A percentile compares a stretch with the other conserved stretches of the same genome.
Evolutionary conservation across 2,113 vertebrate genomes (phyloP).

Genomic region (Alaudala cheleensis): DNA sequence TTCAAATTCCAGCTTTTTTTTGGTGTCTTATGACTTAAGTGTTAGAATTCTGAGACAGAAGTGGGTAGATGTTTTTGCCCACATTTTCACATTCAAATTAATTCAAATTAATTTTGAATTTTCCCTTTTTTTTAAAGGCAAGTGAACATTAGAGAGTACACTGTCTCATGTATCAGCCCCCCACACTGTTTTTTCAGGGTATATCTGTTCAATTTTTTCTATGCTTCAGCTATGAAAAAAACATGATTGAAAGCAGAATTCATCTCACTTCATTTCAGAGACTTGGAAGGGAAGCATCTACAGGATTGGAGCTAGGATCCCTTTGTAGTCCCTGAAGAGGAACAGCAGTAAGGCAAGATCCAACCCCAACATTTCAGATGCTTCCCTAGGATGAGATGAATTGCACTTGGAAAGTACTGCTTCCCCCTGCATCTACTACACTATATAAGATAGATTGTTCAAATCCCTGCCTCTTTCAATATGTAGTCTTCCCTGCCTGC

Average conservation of each 20-base stretch:
- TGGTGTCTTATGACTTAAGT: not conserved
- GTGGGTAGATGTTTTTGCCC: slow-evolving; percentile 16
- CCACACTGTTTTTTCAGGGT: not conserved
- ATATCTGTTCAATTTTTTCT: not conserved
- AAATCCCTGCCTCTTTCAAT: not conserved
- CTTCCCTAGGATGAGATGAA: not conserved
- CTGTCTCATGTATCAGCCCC: not conserved
- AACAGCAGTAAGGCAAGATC: not conserved
- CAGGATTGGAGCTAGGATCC: not conserved
- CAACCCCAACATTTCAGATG: not conserved
- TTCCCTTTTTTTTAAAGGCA: slow-evolving; percentile 6
- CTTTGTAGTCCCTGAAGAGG: not conserved
- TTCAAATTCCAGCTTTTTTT: not conserved
- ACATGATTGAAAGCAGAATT: not conserved
- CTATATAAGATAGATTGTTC: not conserved
- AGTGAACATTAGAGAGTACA: not conserved
- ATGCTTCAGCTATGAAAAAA: not conserved
- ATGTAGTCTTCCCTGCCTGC: not conserved
- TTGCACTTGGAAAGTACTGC: not conserved
- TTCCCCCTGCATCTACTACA: not conserved
- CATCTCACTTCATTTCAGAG: not conserved
- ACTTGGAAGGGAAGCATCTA: not conserved
- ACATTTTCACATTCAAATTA: slow-evolving; percentile 18
- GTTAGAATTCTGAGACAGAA: slow-evolving; percentile 40
- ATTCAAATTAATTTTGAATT: not conserved